Percentiles rank a stretch among this genome's conserved stretches.
Evolutionary conservation across 2,797 vertebrate genomes (phyloP).

Genomic region (Enoplosus armatus): DNA sequence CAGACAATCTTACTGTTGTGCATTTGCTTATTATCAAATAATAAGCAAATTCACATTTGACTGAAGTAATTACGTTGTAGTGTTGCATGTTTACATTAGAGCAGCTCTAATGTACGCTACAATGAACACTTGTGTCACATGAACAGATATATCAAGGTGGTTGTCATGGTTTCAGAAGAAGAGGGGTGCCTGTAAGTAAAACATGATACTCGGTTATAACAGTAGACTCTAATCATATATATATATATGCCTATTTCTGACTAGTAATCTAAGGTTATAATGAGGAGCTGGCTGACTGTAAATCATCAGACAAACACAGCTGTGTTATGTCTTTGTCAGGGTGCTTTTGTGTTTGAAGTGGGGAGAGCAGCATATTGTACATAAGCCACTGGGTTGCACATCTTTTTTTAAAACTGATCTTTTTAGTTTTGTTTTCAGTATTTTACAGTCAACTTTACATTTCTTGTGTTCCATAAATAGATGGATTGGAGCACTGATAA

Average conservation of each 20-base stretch:
- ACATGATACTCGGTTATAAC: constrained; percentile 51
- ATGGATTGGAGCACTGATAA: neutral
- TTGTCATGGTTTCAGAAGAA: constrained; percentile 83
- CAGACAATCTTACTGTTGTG: neutral
- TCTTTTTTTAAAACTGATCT: constrained; percentile 1
- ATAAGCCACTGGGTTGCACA: neutral
- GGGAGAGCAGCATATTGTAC: neutral
- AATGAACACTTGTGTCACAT: constrained; percentile 79
- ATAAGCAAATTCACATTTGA: constrained; percentile 19
- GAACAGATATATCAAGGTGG: constrained; percentile 81
- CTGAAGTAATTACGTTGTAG: constrained; percentile 40
- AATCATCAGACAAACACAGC: constrained; percentile 1
- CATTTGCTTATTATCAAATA: neutral
- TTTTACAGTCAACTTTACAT: neutral
- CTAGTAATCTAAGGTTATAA: constrained; percentile 16
- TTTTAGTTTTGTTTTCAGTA: neutral
- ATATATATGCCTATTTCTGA: constrained; percentile 40
- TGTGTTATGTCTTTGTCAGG: neutral
- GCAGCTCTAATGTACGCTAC: constrained; percentile 67
- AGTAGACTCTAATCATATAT: constrained; percentile 54
- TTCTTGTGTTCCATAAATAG: constrained; percentile 4
- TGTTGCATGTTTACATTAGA: constrained; percentile 67
- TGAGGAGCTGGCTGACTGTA: neutral
- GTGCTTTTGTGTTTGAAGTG: constrained; percentile 12
- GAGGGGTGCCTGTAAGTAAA: constrained; percentile 78